A percentile compares a stretch with the other conserved stretches of the same genome.
phyloP scores from a whole-genome alignment of 64 coral and sea anemone species.

The Orbicella faveolata region DNA sequence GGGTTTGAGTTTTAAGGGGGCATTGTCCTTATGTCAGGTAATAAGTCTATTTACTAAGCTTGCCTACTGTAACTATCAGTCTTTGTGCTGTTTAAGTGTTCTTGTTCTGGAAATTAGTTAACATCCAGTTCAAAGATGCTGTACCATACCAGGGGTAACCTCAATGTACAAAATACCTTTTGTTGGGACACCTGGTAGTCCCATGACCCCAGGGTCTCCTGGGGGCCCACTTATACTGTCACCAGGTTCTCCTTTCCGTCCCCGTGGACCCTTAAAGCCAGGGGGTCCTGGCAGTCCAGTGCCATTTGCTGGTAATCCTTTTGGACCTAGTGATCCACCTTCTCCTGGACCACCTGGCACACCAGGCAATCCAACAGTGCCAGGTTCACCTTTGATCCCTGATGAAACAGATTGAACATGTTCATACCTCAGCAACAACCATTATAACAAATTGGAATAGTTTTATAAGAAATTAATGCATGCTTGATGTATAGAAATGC shows the following conservation, averaged over 20 bases:
- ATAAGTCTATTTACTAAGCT: no score
- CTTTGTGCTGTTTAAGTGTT: no score
- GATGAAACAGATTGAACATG: not conserved
- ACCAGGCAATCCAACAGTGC: slow-evolving; percentile 18
- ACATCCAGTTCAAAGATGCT: no score
- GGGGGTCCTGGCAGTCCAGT: slow-evolving; percentile 2
- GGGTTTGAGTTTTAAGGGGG: no score
- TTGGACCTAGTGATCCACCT: not conserved
- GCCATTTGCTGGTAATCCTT: not conserved
- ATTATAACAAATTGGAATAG: no score
- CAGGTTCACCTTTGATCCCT: slow-evolving; percentile 48
- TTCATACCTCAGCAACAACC: no score
- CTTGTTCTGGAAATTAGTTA: no score
- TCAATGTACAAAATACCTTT: not conserved
- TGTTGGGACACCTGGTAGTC: slow-evolving; percentile 10
- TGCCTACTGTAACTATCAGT: no score
- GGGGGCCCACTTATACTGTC: slow-evolving; percentile 26
- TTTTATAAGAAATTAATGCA: no score
- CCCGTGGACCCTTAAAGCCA: not conserved
- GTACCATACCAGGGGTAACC: no score
- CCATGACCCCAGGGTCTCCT: slow-evolving; percentile 38
- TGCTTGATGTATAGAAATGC: no score
- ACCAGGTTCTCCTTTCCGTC: slow-evolving; percentile 53
- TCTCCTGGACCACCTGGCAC: not conserved
- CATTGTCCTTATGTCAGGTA: no score